Evolutionary conservation across 2,113 vertebrate genomes (phyloP).

Genomic region (Coryphaenoides rupestris): DNA sequence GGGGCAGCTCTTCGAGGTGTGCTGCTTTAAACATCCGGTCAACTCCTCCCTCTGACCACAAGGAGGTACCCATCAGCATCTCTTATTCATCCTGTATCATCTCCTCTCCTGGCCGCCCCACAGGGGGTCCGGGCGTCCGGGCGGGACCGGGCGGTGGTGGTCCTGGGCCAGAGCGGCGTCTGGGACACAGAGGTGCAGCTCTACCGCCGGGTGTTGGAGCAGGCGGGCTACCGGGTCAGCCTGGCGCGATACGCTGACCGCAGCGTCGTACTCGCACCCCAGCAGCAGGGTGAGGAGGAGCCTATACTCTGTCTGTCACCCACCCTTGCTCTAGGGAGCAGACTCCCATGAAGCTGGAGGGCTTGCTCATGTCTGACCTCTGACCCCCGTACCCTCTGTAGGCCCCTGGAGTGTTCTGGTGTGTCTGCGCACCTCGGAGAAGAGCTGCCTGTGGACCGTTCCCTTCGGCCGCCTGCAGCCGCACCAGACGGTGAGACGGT

Average conservation of each 20-base stretch:
- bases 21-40: no score
- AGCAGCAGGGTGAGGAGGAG: slow-evolving; percentile 2
- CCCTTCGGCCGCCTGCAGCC: slow-evolving; percentile 64
- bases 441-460: slow-evolving; percentile 74
- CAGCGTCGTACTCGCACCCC: slow-evolving; percentile 36
- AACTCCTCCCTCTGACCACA: no score
- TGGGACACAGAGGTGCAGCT: slow-evolving; percentile 69
- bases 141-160: slow-evolving; percentile 60
- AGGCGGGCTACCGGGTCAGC: slow-evolving; percentile 73
- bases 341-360: no score
- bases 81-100: background rate
- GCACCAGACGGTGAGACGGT: slow-evolving; percentile 80
- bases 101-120: background rate
- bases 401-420: slow-evolving; percentile 70
- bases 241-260: slow-evolving; percentile 65
- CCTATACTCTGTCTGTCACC: background rate
- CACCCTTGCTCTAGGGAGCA: no score
- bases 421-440: slow-evolving; percentile 75
- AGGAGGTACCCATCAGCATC: background rate
- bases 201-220: slow-evolving; percentile 74
- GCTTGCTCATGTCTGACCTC: background rate
- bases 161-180: slow-evolving; percentile 62
- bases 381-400: slow-evolving; percentile 36
- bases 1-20: no score
- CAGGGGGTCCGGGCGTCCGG: background rate